A percentile compares a stretch with the other conserved stretches of the same genome.
phyloP scores from a whole-genome alignment of 53 echinoderm and acorn worm species.

The Apostichopus leukothele region DNA sequence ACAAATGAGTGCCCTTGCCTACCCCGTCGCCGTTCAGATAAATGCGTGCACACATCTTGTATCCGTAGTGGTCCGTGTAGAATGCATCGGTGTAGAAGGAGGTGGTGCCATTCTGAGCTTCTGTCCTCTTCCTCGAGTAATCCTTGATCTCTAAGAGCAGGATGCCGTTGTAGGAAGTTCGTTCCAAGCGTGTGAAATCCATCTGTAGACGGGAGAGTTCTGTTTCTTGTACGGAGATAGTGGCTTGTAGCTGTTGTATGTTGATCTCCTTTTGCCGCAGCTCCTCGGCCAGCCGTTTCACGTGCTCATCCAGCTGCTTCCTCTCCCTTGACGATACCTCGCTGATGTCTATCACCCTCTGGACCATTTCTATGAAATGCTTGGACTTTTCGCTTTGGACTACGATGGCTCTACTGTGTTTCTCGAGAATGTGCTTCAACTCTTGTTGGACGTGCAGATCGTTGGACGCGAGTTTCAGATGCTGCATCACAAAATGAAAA shows the following conservation, averaged over 20 bases:
- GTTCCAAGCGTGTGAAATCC: not conserved
- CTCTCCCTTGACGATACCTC: not conserved
- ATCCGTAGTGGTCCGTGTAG: conserved; percentile 10
- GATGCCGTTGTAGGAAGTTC: not conserved
- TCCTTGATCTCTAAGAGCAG: conserved; percentile 21
- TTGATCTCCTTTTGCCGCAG: not conserved
- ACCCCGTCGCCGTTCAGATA: conserved; percentile 50
- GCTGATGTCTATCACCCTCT: not conserved
- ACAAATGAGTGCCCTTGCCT: conserved; percentile 49
- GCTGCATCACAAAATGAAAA: not conserved
- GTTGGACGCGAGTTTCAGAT: not conserved
- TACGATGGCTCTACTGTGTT: not conserved
- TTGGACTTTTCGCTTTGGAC: not conserved
- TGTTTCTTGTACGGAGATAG: not conserved
- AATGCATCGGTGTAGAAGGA: conserved; percentile 30
- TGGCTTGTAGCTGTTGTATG: not conserved
- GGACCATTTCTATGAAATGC: not conserved
- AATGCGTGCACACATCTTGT: conserved; percentile 43
- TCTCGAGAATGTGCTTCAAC: not conserved
- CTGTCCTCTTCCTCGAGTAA: not conserved
- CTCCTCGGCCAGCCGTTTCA: not conserved
- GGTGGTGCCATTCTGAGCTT: not conserved
- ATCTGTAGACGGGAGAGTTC: not conserved
- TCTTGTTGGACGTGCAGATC: not conserved
- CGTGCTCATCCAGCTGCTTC: not conserved